Evolutionary conservation across 2,888 invertebrate species (phyloP).

Genomic region (Tinea pellionella): DNA sequence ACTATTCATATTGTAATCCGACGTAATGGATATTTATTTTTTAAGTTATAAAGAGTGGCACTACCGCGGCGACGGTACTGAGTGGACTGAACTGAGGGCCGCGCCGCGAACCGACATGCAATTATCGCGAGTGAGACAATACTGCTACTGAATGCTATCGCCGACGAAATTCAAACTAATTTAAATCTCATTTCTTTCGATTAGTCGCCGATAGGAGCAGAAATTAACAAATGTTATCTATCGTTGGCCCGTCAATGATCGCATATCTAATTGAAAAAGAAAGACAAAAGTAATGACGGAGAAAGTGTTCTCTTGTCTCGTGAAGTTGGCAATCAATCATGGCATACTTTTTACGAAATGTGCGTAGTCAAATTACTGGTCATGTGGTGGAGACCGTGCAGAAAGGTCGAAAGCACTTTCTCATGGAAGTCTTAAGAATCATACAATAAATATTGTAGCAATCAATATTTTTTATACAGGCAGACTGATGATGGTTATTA

Average conservation of each 20-base stretch:
- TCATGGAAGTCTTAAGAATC: neutral
- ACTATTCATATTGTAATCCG: neutral
- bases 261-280: slow-evolving; percentile 24
- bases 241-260: slow-evolving; percentile 29
- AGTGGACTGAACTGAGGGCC: slow-evolving; percentile 37
- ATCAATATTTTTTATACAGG: too few relatives aligned
- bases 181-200: slow-evolving; percentile 54
- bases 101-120: slow-evolving; percentile 18
- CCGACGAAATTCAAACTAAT: slow-evolving; percentile 46
- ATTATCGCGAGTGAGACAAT: neutral
- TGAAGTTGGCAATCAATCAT: slow-evolving; percentile 37
- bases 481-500: too few relatives aligned
- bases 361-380: slow-evolving; percentile 3
- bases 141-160: slow-evolving; percentile 28
- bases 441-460: too few relatives aligned
- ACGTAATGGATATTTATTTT: slow-evolving; percentile 20
- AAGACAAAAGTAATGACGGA: slow-evolving; percentile 33
- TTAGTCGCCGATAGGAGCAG: slow-evolving; percentile 41
- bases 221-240: slow-evolving; percentile 51
- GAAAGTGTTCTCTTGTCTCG: slow-evolving; percentile 33
- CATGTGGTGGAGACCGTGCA: neutral
- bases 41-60: slow-evolving; percentile 22
- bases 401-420: slow-evolving; percentile 4
- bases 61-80: slow-evolving; percentile 39
- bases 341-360: slow-evolving; percentile 13